Evolutionary conservation across 2,797 vertebrate species (phyloP).

Genomic region (Schizopygopsis malacanthus): DNA sequence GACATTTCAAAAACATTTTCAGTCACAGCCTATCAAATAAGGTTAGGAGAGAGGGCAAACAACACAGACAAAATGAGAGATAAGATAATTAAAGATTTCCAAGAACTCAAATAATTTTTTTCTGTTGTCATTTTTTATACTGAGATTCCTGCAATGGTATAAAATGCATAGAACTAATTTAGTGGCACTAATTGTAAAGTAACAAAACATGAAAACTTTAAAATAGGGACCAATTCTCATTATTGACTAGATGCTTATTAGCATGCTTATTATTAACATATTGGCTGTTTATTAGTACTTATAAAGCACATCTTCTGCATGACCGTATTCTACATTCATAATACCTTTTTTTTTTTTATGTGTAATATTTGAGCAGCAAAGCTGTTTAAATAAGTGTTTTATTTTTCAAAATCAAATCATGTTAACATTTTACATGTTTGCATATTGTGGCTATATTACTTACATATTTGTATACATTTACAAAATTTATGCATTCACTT

Average conservation of each 20-base stretch:
- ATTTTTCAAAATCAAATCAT: no score
- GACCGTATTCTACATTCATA: no score
- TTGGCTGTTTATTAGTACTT: no score
- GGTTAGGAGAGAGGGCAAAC: background rate
- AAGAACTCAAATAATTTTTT: background rate
- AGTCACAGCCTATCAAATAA: background rate
- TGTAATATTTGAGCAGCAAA: no score
- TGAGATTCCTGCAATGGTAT: background rate
- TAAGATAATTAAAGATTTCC: conserved; percentile 6
- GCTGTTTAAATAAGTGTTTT: no score
- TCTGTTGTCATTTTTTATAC: conserved; percentile 5
- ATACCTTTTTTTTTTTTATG: no score
- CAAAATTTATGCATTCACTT: background rate
- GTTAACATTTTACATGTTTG: background rate
- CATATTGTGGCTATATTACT: background rate
- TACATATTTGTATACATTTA: background rate
- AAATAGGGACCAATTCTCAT: background rate
- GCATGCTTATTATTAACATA: background rate
- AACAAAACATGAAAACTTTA: background rate
- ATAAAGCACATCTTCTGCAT: no score
- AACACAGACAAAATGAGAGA: background rate
- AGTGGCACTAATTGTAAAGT: background rate
- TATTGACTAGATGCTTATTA: background rate
- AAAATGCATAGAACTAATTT: background rate
- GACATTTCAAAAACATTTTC: conserved; percentile 47